phyloP scores from a whole-genome alignment of 2,888 invertebrate genomes.

The Sarcophaga subvicina region DNA sequence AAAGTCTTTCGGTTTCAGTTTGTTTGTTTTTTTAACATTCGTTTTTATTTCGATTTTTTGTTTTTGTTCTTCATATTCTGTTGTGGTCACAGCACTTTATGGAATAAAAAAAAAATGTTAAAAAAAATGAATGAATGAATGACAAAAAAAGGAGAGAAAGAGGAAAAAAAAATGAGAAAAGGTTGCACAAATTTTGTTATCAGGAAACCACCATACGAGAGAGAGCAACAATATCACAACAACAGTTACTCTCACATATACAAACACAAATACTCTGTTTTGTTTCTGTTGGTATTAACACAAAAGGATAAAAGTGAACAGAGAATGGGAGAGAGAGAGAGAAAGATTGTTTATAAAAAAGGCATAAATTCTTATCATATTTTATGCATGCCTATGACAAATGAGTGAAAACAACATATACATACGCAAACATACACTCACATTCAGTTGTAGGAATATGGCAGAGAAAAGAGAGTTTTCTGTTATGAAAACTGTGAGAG shows the following conservation, averaged over 20 bases:
- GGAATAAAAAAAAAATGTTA: neutral
- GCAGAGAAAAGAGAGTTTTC: neutral
- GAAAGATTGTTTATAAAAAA: conserved; percentile 42
- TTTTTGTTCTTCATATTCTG: neutral
- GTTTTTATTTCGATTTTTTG: neutral
- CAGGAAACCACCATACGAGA: conserved; percentile 47
- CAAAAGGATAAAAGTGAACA: conserved; percentile 9
- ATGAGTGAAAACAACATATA: conserved; percentile 79
- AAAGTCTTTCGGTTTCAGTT: conserved; percentile 35
- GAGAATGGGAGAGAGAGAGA: conserved; percentile 2
- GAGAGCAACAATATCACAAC: conserved; percentile 1
- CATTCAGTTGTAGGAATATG: neutral
- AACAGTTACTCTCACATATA: neutral
- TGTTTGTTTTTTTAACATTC: neutral
- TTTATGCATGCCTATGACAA: conserved; percentile 80
- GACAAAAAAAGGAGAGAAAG: neutral
- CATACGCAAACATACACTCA: conserved; percentile 10
- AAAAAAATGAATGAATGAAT: conserved; percentile 6
- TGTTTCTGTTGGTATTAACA: neutral
- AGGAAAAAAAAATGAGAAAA: conserved; percentile 12
- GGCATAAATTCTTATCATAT: conserved; percentile 78
- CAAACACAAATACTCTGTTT: neutral
- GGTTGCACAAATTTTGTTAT: conserved; percentile 51
- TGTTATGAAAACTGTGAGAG: neutral
- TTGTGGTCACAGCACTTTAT: neutral